Conservation (phyloP, 2,888 invertebrate genomes). For the Phengaris alcon region DNA sequence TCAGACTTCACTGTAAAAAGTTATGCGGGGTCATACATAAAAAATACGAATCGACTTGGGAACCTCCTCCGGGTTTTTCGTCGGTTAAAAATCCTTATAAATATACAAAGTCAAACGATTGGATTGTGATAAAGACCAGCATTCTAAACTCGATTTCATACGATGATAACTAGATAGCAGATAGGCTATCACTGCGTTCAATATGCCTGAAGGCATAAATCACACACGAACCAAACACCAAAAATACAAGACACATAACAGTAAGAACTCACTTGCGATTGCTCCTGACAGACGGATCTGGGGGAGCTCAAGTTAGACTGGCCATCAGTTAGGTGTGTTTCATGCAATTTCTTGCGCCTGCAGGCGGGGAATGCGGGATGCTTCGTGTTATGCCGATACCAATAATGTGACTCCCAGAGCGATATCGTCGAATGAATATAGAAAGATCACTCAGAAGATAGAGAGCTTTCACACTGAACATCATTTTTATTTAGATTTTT, state of each 20-base stretch:
- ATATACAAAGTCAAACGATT: background rate
- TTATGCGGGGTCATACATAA: too few species aligned
- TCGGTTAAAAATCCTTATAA: too few species aligned
- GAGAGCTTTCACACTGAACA: background rate
- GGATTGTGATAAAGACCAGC: background rate
- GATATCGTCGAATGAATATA: slow-evolving; percentile 49
- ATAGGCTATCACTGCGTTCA: slow-evolving; percentile 71
- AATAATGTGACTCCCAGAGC: slow-evolving; percentile 57
- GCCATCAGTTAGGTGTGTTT: slow-evolving; percentile 59
- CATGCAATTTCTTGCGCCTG: slow-evolving; percentile 73
- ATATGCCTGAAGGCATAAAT: slow-evolving; percentile 63
- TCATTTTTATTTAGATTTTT: background rate
- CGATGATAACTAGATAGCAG: slow-evolving; percentile 70
- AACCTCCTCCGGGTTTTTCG: too few species aligned
- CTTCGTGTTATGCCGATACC: slow-evolving; percentile 61
- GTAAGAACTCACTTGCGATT: slow-evolving; percentile 1
- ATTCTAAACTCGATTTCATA: slow-evolving; percentile 33
- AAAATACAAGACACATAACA: slow-evolving; percentile 44
- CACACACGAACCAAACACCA: slow-evolving; percentile 45
- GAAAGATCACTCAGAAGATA: slow-evolving; percentile 36
- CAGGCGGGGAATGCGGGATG: slow-evolving; percentile 65
- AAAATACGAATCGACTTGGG: too few species aligned
- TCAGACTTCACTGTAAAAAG: too few species aligned
- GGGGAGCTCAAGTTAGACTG: slow-evolving; percentile 45
- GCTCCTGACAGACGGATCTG: slow-evolving; percentile 31